Evolutionary conservation across 2,797 vertebrate species (phyloP).

Genomic region (Cyprinella venusta): DNA sequence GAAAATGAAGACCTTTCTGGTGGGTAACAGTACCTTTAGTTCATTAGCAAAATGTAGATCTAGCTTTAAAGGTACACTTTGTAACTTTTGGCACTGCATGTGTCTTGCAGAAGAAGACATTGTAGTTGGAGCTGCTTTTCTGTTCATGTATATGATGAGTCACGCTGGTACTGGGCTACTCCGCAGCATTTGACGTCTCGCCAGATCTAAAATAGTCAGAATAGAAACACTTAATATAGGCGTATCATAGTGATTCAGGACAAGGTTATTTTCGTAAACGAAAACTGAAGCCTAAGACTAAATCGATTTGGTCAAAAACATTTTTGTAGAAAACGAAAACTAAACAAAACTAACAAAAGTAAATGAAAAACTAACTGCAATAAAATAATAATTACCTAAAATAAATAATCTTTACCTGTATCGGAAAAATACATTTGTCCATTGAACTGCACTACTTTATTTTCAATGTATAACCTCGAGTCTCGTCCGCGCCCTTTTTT

Average conservation of each 20-base stretch:
- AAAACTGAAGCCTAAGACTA: no score
- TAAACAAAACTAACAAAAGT: no score
- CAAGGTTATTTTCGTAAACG: no score
- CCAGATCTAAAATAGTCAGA: neutral
- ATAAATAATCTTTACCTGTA: no score
- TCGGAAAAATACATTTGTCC: no score
- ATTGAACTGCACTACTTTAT: no score
- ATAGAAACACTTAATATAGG: neutral
- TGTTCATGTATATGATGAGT: neutral
- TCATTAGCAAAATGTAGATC: neutral
- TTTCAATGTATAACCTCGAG: no score
- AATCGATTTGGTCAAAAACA: no score
- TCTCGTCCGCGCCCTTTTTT: no score
- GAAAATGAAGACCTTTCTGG: conserved; percentile 81
- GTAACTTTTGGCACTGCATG: neutral
- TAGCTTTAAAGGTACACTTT: neutral
- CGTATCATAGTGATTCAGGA: neutral
- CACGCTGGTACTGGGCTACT: neutral
- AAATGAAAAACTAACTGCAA: no score
- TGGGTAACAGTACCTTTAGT: conserved; percentile 61
- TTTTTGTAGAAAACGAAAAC: no score
- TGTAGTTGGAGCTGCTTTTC: neutral
- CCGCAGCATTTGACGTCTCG: neutral
- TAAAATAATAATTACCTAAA: no score
- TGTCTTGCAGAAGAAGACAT: neutral